These are phyloP conservation scores for Tapirus terrestris DNA, from an alignment of 2,113 vertebrate species.

Conservation along the genomic window DNA sequence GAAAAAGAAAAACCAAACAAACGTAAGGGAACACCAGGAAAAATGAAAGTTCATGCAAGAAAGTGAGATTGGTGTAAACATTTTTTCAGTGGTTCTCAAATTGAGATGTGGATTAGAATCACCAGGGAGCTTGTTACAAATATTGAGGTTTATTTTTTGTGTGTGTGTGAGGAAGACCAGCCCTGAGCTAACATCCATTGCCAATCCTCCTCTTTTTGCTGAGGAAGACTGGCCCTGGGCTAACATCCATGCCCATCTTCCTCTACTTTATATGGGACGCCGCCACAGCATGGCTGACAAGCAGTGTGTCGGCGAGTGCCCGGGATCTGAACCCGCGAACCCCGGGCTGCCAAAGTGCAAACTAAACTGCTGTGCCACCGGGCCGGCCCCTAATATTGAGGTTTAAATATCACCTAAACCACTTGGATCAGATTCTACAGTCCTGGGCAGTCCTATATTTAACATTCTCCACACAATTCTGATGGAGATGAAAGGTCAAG, in stretches of 20 bases:
- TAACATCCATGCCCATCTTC: no score
- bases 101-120: not conserved
- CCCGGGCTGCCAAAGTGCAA: no score
- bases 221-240: no score
- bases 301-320: no score
- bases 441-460: not conserved
- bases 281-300: no score
- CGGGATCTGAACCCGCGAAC: no score
- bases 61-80: not conserved
- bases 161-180: no score
- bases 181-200: no score
- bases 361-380: no score
- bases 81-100: slow-evolving; percentile 6
- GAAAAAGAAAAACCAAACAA: not conserved
- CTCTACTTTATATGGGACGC: no score
- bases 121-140: not conserved
- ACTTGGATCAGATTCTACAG: not conserved
- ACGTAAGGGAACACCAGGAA: not conserved
- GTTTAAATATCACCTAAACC: not conserved
- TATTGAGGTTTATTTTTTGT: not conserved
- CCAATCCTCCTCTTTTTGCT: no score
- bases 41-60: not conserved
- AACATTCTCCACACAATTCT: not conserved
- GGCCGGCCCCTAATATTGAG: not conserved
- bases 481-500: not conserved